Percentiles rank a stretch among this genome's conserved stretches.
Conservation (phyloP, 2,797 vertebrate species). For the Hylomyscus alleni region DNA sequence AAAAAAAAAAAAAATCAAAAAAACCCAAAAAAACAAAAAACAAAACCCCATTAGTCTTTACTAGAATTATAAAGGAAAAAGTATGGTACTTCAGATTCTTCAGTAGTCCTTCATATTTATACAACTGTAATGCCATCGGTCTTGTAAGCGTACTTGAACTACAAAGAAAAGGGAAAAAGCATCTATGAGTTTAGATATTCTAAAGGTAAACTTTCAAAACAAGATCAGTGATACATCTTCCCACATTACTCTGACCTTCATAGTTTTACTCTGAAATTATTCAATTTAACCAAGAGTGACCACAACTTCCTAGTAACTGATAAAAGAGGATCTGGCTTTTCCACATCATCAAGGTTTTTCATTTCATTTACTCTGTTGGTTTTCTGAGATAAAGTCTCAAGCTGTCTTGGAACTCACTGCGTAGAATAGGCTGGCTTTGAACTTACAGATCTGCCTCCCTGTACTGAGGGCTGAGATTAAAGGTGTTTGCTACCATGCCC, state of each 20-base stretch:
- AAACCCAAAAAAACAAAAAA: background rate
- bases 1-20: background rate
- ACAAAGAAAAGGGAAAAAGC: conserved; percentile 84
- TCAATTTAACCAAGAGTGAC: conserved; percentile 26
- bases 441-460: background rate
- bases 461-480: background rate
- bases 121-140: conserved; percentile 90
- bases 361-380: background rate
- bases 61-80: conserved; percentile 72
- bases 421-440: background rate
- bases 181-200: conserved; percentile 66
- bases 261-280: conserved; percentile 26
- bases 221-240: conserved; percentile 24
- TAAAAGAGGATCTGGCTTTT: background rate
- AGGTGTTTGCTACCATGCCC: background rate
- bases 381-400: background rate
- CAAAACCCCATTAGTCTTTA: conserved; percentile 46
- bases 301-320: conserved; percentile 21
- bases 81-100: conserved; percentile 86
- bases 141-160: conserved; percentile 87
- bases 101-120: conserved; percentile 87
- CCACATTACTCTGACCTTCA: background rate
- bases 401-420: background rate
- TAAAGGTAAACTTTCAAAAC: background rate
- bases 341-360: background rate